These are phyloP conservation scores for Micromesistius poutassou DNA, from an alignment of 2,797 vertebrate genomes.

Conservation along the genomic window DNA sequence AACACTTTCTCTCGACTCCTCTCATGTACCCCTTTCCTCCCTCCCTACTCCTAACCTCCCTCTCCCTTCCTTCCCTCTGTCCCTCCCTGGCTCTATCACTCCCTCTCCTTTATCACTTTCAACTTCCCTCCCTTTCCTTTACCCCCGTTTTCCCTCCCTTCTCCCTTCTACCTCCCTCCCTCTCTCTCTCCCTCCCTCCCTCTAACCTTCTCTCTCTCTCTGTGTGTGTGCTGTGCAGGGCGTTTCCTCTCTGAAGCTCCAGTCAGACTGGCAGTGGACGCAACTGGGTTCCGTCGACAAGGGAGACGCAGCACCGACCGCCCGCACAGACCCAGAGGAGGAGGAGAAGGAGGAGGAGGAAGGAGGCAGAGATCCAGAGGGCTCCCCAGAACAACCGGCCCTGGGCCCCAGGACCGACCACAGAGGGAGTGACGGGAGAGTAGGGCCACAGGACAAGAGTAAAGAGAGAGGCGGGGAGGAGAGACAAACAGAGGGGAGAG, in stretches of 20 bases:
- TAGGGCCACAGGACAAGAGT: background rate
- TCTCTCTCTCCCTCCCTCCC: constrained; percentile 8
- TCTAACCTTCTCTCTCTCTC: background rate
- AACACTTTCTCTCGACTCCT: background rate
- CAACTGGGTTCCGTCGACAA: constrained; percentile 58
- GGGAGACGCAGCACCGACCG: constrained; percentile 49
- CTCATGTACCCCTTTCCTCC: constrained; percentile 19
- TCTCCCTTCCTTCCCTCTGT: background rate
- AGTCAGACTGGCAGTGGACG: constrained; percentile 61
- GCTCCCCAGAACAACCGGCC: constrained; percentile 4
- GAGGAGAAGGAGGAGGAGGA: constrained; percentile 47
- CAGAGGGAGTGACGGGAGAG: background rate
- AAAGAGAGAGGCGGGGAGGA: background rate
- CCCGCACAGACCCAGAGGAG: background rate
- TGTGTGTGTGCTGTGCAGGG: constrained; percentile 46
- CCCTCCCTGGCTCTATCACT: background rate
- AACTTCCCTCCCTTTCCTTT: background rate
- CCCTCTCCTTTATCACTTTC: background rate
- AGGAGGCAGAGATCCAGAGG: constrained; percentile 45
- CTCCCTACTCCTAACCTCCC: background rate
- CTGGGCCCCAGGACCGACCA: background rate
- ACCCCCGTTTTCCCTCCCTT: background rate
- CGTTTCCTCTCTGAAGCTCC: constrained; percentile 61
- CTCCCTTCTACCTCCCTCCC: background rate
- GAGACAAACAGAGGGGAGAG: background rate